Evolutionary conservation across 2,888 invertebrate species (phyloP), one percentile per base, ranked within the genome.

Genomic region (Drosophila algonquin): DNA sequence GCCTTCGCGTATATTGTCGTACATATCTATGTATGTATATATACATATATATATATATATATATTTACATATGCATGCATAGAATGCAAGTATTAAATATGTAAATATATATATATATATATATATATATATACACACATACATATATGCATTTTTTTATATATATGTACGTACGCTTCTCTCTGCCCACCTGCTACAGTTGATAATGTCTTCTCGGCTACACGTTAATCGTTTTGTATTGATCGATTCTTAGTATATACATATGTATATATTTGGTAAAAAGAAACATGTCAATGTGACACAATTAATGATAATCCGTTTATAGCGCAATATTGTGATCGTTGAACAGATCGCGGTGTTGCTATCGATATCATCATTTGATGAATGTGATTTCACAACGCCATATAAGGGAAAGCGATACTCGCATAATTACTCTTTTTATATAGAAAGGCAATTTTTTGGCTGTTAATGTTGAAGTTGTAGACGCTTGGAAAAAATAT

Each of bases 251-350:
- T 40, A 14, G 35, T 40, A 40, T 40, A 40, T 40, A 40, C 35
- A 40, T 24, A 5, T 24, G 24, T 24, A 24, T 24, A 5, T 40
- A 40, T 40, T 40, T 40, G 2, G 40, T 40, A 40, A 40, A 75
- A 84, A 87, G 85, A 81, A 81, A 85, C 87, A 81, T 81, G 81
- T 81, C 81, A 81, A 81, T 81, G 81, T 81, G 81, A 81, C 81
- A 87, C 40, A 40, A 40, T 40, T n/a, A 40, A 87, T 77, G 48
- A 83, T 53, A 87, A 81, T 80, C 81, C 80, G 87, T 87, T 84
- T 83, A 78, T 79, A 87, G 81, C 81, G 85, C 65, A 83, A 64
- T 51, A 51, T 52, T 46, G 53, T 65, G 47, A 53, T 44, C 35
- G 46, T 53, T 40, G 14, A 40, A 40, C 14, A 40, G 14, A 40